Evolutionary conservation across 2,888 invertebrate genomes (phyloP), one percentile per base, ranked within the genome.

Genomic region (Bellardia pandia): DNA sequence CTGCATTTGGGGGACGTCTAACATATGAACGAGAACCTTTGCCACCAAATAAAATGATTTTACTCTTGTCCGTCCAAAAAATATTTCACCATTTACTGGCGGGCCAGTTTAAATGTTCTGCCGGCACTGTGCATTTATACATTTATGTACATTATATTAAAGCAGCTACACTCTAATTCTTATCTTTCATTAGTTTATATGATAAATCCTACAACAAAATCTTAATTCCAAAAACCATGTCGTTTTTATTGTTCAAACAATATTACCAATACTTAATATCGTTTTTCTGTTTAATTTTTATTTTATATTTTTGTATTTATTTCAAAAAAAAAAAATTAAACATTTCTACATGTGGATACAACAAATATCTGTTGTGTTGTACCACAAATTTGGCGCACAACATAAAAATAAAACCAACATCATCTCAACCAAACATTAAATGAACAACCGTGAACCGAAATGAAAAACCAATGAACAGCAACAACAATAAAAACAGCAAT

Each of bases 361-460:
- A 56, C 56, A 80, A 83, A 80, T 80, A 80, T 77, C 83, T 86
- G 84, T 68, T 80, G 84, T 80, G 83, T 86, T 80, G 71, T 74
- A 68, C 80, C 86, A 72, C 86, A 84, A 84, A 86, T 86, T 84
- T 84, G 84, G 83, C 48, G 76, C 72, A 80, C 71, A 86, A 77
- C 68, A 84, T 86, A 80, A 84, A 84, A 77, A 80, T 62, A 74
- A 84, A 75, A 71, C 80, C 56, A 68, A 60, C 37, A 80, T 53
- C 37, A 77, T 13, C 66, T 60, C 64, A 76, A 53, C 69, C 71
- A 14, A 75, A 83, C 79, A 56, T 48, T 80, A 77, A 80, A 83
- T 79, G 68, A 81, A 68, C 72, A 74, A 76, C 58, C 75, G 58
- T 71, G 66, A 58, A 76, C 42, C 72, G 62, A 82, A 40, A 78